Conservation (phyloP, 2,797 vertebrate genomes). For the Artibeus lituratus region DNA sequence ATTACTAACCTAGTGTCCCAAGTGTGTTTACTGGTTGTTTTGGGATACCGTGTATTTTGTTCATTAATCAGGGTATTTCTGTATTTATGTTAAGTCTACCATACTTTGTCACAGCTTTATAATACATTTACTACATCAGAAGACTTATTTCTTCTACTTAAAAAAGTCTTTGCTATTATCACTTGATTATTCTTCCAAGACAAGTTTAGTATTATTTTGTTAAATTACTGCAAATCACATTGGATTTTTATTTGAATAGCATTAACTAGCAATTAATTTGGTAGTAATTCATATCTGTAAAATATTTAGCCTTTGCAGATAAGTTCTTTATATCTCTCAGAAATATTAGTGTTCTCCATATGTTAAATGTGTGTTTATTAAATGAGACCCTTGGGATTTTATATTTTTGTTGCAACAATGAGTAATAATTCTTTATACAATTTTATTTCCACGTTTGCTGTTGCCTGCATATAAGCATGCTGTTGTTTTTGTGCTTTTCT, state of each 20-base stretch:
- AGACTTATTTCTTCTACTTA: neutral
- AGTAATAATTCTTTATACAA: neutral
- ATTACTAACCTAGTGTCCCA: neutral
- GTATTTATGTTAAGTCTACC: neutral
- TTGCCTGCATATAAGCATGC: neutral
- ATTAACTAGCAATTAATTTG: conserved; percentile 19
- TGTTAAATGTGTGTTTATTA: neutral
- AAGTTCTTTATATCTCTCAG: neutral
- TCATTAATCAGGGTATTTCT: neutral
- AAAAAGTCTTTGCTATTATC: neutral
- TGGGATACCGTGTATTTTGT: neutral
- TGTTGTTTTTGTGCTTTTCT: neutral
- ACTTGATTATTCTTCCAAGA: neutral
- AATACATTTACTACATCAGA: neutral
- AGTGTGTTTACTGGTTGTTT: neutral
- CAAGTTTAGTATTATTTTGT: neutral
- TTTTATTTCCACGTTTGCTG: neutral
- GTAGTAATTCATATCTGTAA: neutral
- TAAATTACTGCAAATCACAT: neutral
- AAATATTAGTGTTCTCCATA: neutral
- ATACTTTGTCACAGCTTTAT: neutral
- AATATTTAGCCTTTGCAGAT: neutral
- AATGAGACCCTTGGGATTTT: neutral
- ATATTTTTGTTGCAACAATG: neutral
- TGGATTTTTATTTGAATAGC: conserved; percentile 4